Conservation (phyloP, 30 jellyfish, hydroid and myxozoan genomes). For the Rhopilema esculentum region DNA sequence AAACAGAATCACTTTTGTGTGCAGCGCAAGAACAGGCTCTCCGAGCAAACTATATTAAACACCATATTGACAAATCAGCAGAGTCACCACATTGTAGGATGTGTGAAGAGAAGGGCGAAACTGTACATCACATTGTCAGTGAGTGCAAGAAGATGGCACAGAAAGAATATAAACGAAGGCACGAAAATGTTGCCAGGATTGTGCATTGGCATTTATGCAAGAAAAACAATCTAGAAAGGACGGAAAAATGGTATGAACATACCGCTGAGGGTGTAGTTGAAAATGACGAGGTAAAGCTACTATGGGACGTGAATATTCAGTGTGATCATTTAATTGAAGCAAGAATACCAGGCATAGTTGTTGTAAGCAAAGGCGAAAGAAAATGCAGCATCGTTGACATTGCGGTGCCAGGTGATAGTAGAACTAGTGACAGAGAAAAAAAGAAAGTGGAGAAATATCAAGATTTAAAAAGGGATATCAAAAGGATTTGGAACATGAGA, state of each 20-base stretch:
- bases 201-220: slow-evolving; percentile 3
- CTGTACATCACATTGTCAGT: too few relatives aligned
- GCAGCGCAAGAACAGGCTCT: slow-evolving; percentile 42
- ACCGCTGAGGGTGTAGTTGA: slow-evolving; percentile 29
- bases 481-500: slow-evolving; percentile 21
- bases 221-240: neutral
- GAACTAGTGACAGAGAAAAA: neutral
- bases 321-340: slow-evolving; percentile 9
- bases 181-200: slow-evolving; percentile 1
- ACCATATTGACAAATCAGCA: slow-evolving; percentile 33
- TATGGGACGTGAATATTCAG: slow-evolving; percentile 46
- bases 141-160: too few relatives aligned
- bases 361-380: neutral
- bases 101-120: too few relatives aligned
- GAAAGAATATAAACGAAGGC: slow-evolving; percentile 18
- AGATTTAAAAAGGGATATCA: slow-evolving; percentile 11
- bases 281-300: slow-evolving; percentile 13
- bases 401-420: too few relatives aligned
- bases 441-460: slow-evolving; percentile 6
- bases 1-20: slow-evolving; percentile 23
- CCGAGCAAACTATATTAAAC: slow-evolving; percentile 25
- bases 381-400: slow-evolving; percentile 22
- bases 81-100: slow-evolving; percentile 19
- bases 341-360: slow-evolving; percentile 43
- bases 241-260: slow-evolving; percentile 52